phyloP scores from a whole-genome alignment of 2,888 invertebrate genomes.

The Acrocyrtus sp. region DNA sequence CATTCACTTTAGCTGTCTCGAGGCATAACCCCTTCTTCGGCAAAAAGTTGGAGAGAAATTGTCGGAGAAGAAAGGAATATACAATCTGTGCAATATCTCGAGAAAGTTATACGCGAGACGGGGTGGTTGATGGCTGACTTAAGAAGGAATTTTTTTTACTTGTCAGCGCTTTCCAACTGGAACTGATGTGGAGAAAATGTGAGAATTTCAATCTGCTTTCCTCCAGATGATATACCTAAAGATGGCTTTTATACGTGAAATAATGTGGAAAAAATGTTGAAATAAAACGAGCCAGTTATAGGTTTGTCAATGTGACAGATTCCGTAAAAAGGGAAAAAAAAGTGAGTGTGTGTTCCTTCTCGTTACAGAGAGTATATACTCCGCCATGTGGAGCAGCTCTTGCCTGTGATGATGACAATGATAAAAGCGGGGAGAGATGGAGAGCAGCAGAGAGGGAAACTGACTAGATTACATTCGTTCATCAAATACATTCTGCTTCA shows the following conservation, averaged over 20 bases:
- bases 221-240: not conserved
- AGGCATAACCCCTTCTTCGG: not conserved
- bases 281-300: slow-evolving; percentile 20
- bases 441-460: not conserved
- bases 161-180: slow-evolving; percentile 39
- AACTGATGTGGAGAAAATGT: slow-evolving; percentile 28
- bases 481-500: not conserved
- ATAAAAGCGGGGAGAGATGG: not conserved
- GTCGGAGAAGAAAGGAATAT: slow-evolving; percentile 6
- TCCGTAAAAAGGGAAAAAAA: too few relatives aligned
- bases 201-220: slow-evolving; percentile 28
- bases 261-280: too few relatives aligned
- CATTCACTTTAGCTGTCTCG: not conserved
- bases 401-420: not conserved
- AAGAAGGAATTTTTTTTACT: slow-evolving; percentile 42
- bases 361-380: too few relatives aligned
- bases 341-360: too few relatives aligned
- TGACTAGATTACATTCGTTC: too few relatives aligned
- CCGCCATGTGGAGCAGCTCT: too few relatives aligned
- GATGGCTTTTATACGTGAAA: not conserved
- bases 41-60: slow-evolving; percentile 8
- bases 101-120: slow-evolving; percentile 3
- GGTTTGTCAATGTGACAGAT: slow-evolving; percentile 36
- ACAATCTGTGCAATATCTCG: slow-evolving; percentile 14
- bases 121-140: slow-evolving; percentile 40